Conservation (phyloP, 2,888 invertebrate species). For the Polylopha cassiicola region DNA sequence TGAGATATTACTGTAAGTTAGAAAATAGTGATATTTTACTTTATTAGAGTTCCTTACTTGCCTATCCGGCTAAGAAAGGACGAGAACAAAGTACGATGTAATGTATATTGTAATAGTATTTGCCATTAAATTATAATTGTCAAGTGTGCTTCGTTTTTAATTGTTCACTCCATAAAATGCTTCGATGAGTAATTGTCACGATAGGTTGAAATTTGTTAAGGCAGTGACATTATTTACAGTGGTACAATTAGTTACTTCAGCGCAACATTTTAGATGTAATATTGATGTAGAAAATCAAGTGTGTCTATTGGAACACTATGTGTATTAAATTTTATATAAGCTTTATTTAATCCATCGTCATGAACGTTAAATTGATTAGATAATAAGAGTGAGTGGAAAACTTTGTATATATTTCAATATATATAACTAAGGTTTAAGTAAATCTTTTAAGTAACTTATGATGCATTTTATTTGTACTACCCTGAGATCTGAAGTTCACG, state of each 20-base stretch:
- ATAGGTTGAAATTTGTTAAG: slow-evolving; percentile 9
- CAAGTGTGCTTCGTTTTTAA: slow-evolving; percentile 24
- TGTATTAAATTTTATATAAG: slow-evolving; percentile 64
- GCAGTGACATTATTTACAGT: slow-evolving; percentile 25
- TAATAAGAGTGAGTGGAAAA: slow-evolving; percentile 69
- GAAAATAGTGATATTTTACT: slow-evolving; percentile 40
- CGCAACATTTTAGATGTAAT: slow-evolving; percentile 47
- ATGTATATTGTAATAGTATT: slow-evolving; percentile 39
- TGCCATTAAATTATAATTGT: slow-evolving; percentile 39
- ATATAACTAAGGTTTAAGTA: slow-evolving; percentile 71
- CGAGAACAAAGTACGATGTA: slow-evolving; percentile 49
- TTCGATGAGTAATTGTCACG: slow-evolving; percentile 3
- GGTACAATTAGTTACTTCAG: slow-evolving; percentile 59
- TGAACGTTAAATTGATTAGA: slow-evolving; percentile 67
- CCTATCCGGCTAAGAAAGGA: slow-evolving; percentile 33
- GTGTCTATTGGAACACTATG: slow-evolving; percentile 56
- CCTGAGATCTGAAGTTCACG: slow-evolving; percentile 72
- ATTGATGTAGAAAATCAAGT: slow-evolving; percentile 51
- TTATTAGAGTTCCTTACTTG: slow-evolving; percentile 37
- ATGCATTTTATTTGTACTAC: slow-evolving; percentile 64
- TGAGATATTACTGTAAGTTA: slow-evolving; percentile 60
- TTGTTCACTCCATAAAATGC: slow-evolving; percentile 3
- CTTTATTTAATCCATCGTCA: slow-evolving; percentile 72
- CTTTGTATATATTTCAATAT: slow-evolving; percentile 74
- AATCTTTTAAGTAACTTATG: slow-evolving; percentile 72